Evolutionary conservation across 2,888 invertebrate species (phyloP).

Genomic region (Rotaria socialis): DNA sequence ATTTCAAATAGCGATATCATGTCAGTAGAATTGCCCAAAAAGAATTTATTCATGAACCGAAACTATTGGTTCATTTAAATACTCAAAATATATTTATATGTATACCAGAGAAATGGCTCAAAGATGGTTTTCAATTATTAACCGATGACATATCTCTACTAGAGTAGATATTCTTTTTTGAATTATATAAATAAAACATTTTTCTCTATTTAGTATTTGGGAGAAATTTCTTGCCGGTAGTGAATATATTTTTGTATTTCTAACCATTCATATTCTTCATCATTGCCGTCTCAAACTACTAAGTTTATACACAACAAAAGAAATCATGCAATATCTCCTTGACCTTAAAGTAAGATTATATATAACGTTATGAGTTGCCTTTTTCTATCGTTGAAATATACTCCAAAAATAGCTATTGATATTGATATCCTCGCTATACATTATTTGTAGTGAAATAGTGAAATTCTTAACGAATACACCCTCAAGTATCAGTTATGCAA

Average conservation of each 20-base stretch:
- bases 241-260: background rate
- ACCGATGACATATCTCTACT: background rate
- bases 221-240: background rate
- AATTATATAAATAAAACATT: background rate
- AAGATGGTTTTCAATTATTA: constrained; percentile 11
- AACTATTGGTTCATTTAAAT: constrained; percentile 3
- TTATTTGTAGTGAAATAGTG: too few relatives aligned
- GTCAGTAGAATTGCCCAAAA: background rate
- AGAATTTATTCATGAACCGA: background rate
- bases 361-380: too few relatives aligned
- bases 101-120: background rate
- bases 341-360: background rate
- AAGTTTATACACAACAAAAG: background rate
- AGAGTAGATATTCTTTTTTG: background rate
- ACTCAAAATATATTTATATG: background rate
- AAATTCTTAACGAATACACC: too few relatives aligned
- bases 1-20: background rate
- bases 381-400: too few relatives aligned
- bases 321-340: background rate
- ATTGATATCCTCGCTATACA: too few relatives aligned
- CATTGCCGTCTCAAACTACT: background rate
- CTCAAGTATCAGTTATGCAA: too few relatives aligned
- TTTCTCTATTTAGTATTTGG: background rate
- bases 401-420: too few relatives aligned
- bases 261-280: constrained; percentile 1